Percentiles rank a stretch among this genome's conserved stretches.
These are phyloP conservation scores for Antrozous pallidus DNA, from an alignment of 2,797 vertebrate genomes.

Conservation along the genomic window DNA sequence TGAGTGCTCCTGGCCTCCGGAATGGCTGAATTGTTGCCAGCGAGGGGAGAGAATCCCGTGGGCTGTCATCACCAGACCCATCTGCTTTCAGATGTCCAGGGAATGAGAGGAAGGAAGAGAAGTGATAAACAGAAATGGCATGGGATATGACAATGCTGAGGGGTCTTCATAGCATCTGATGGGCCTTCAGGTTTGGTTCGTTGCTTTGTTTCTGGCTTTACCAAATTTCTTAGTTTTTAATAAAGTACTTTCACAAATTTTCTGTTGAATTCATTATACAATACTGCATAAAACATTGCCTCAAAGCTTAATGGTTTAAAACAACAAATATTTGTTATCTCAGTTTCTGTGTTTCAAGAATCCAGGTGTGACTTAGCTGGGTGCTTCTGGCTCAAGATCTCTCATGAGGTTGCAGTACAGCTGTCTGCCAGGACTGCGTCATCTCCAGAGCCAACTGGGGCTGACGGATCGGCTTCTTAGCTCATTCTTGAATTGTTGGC, in stretches of 20 bases:
- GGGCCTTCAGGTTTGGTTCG: neutral
- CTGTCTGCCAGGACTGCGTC: neutral
- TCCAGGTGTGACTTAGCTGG: neutral
- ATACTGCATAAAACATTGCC: neutral
- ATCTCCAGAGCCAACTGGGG: neutral
- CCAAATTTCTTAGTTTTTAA: slow-evolving; percentile 12
- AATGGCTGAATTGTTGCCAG: neutral
- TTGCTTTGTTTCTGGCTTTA: slow-evolving; percentile 28
- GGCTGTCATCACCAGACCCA: neutral
- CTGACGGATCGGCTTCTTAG: neutral
- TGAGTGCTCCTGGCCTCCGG: neutral
- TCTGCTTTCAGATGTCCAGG: neutral
- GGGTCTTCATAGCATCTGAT: neutral
- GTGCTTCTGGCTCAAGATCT: neutral
- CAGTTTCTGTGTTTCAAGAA: neutral
- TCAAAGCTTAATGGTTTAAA: neutral
- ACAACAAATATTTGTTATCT: neutral
- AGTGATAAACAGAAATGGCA: neutral
- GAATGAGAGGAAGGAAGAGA: neutral
- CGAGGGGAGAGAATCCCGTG: neutral
- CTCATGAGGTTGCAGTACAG: neutral
- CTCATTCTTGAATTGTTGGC: neutral
- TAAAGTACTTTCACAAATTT: neutral
- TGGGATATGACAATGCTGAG: neutral
- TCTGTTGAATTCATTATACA: neutral